A percentile compares a stretch with the other conserved stretches of the same genome.
phyloP scores from a whole-genome alignment of 1,140 invertebrate genomes.

The Branchinecta lynchi region DNA sequence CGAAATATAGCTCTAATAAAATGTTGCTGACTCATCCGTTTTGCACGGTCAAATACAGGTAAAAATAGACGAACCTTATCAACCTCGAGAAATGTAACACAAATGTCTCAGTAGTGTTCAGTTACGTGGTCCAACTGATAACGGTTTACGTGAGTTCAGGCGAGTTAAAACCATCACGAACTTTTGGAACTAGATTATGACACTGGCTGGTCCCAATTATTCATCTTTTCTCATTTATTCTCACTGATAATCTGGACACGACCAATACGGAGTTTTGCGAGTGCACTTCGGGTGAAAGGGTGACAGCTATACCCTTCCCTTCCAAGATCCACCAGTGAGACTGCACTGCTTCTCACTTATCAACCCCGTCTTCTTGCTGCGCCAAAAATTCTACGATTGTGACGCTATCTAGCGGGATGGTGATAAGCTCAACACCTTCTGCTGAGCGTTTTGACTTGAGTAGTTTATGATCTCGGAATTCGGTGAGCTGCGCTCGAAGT shows the following conservation, averaged over 20 bases:
- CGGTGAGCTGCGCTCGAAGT: conserved; percentile 69
- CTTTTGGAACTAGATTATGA: background rate
- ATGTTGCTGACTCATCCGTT: too few relatives aligned
- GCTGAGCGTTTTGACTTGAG: conserved; percentile 56
- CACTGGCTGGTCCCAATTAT: background rate
- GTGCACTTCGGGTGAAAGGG: background rate
- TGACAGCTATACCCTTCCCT: background rate
- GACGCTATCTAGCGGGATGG: conserved; percentile 55
- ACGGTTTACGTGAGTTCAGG: too few relatives aligned
- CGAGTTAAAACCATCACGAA: too few relatives aligned
- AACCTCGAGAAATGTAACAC: too few relatives aligned
- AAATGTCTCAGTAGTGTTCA: too few relatives aligned
- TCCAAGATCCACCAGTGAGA: background rate
- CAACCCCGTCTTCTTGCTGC: conserved; percentile 27
- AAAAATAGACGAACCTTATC: too few relatives aligned
- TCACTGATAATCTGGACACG: background rate
- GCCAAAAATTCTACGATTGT: conserved; percentile 56
- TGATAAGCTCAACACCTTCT: conserved; percentile 62
- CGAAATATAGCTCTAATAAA: too few relatives aligned
- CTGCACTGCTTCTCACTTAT: conserved; percentile 5
- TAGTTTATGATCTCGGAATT: conserved; percentile 85
- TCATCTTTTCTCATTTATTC: background rate
- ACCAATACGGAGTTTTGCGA: background rate
- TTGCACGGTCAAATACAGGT: too few relatives aligned
- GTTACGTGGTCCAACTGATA: too few relatives aligned